Percentiles rank a stretch among this genome's conserved stretches.
These are phyloP conservation scores for Neoscelio sp. DNA, from an alignment of 2,888 invertebrate species.

Conservation along the genomic window DNA sequence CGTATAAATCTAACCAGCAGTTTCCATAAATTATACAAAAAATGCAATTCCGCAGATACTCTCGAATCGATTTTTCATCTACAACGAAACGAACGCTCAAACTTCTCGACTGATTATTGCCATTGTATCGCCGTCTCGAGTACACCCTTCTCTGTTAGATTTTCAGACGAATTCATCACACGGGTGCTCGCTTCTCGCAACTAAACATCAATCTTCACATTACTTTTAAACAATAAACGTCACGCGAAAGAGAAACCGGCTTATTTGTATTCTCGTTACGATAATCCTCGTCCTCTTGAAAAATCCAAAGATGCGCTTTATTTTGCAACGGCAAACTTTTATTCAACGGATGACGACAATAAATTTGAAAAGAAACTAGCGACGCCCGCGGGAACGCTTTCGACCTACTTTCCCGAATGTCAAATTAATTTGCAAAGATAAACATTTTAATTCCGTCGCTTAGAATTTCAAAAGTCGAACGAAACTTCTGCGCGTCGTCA, in stretches of 20 bases:
- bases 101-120: constrained; percentile 23
- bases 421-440: constrained; percentile 5
- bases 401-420: constrained; percentile 32
- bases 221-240: constrained; percentile 10
- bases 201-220: constrained; percentile 4
- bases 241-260: neutral
- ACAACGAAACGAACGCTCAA: neutral
- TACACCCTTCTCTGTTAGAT: constrained; percentile 8
- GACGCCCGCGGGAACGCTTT: constrained; percentile 10
- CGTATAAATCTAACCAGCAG: no score
- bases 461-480: no score
- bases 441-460: no score
- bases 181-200: neutral
- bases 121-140: constrained; percentile 33
- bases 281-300: neutral
- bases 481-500: no score
- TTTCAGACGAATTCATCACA: constrained; percentile 2
- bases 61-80: neutral
- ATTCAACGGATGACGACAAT: constrained; percentile 21
- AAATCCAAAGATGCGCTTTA: neutral
- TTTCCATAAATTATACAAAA: no score
- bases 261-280: constrained; percentile 11
- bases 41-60: no score
- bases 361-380: constrained; percentile 44
- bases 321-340: constrained; percentile 27